phyloP scores from a whole-genome alignment of 35 echinoderm and acorn worm species.

The Eucidaris tribuloides region DNA sequence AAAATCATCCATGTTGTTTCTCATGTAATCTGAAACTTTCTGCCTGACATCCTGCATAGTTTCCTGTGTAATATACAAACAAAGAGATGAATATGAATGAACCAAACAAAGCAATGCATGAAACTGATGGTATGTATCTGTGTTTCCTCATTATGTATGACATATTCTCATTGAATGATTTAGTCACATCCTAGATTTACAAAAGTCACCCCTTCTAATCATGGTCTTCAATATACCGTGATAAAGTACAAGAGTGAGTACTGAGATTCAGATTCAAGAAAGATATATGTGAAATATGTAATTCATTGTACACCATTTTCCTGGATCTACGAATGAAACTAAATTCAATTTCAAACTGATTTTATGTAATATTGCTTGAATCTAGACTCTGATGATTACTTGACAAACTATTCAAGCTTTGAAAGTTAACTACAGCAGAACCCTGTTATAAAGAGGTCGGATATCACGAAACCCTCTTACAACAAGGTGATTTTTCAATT shows the following conservation, averaged over 20 bases:
- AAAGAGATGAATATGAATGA: background rate
- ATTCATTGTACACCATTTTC: too few species aligned
- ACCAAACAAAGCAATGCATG: background rate
- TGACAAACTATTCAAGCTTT: too few species aligned
- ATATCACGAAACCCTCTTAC: too few species aligned
- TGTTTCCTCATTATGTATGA: background rate
- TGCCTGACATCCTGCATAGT: constrained; percentile 44
- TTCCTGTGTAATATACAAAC: constrained; percentile 6
- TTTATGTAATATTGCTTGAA: too few species aligned
- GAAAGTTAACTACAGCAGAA: background rate
- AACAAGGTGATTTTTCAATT: too few species aligned
- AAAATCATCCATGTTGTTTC: constrained; percentile 68
- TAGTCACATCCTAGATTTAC: background rate
- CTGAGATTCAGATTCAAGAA: too few species aligned
- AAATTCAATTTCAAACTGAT: too few species aligned
- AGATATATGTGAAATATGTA: too few species aligned
- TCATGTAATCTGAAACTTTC: constrained; percentile 79
- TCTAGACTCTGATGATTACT: too few species aligned
- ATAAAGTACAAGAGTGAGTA: too few species aligned
- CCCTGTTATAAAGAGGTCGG: too few species aligned
- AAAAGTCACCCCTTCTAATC: background rate
- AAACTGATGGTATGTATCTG: background rate
- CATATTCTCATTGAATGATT: background rate
- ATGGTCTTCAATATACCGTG: background rate
- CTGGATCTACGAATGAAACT: too few species aligned